Base-by-base conservation (phyloP, 2,888 invertebrate genomes). In the Nasonia oneida region DNA sequence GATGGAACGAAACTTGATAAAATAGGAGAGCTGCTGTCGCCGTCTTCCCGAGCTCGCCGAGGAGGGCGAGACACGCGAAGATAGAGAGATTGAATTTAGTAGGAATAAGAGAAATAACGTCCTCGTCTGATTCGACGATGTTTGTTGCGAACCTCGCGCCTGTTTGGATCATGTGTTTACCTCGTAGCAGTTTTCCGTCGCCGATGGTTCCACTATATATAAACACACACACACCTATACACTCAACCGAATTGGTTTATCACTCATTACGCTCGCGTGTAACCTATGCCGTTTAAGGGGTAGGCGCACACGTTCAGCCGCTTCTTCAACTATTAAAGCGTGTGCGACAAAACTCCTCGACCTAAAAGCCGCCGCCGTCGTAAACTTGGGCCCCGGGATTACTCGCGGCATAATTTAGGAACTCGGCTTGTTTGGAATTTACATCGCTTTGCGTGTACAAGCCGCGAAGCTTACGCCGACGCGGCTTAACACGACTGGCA, bases 41-140 rank as follows among this genome's bases (percentile, higher is more conserved):
- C 53, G 5, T 53, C 53, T n/a, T 61, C 23, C n/a, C 57, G 4
- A n/a, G 57, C 5, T 57, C 1, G 67, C 8, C 18, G n/a, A 8
- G 23, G 67, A 33, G 67, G 4, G 8, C 10, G 23, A 61, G 57
- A 53, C 18, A n/a, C 8, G 23, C 3, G 3, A 23, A 61, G n/a
- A 23, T 1, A 61, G 61, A 67, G 33, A 33, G n/a, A 67, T 67
- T 67, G 67, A 67, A 67, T 67, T 67, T 67, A 67, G 67, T 15
- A 33, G 83, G 74, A 83, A 70, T 74, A 87, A 86, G 79, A 89
- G 88, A 89, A 89, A 90, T 88, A 89, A 85, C 88, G 29, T 29
- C 84, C 85, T 85, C 61, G 86, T 73, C 37, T 73, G 29, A 67
- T 29, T 67, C 33, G 33, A 33, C 33, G 67, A 67, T 67, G 67